Evolutionary conservation across 2,797 vertebrate species (phyloP), one percentile per base, ranked within the genome.

Genomic region (Ctenopoma multispine): DNA sequence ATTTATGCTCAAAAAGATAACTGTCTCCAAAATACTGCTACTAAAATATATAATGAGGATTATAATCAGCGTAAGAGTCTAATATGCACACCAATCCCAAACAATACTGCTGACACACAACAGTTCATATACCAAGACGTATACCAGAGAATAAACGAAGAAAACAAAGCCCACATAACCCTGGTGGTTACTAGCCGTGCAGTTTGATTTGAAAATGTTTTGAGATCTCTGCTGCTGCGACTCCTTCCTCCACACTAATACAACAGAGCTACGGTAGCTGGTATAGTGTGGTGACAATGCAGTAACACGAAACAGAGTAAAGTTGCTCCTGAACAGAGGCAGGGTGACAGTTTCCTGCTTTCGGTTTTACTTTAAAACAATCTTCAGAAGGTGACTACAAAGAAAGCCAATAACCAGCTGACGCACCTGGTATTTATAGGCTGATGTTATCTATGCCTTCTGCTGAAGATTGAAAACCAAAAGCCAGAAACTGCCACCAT

Each of bases 171-270:
- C 31, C 14, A 49, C 24, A 36, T 29, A 14, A 18, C 36, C 20
- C 21, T 15, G 13, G 27, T 43, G 27, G 41, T 27, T 51, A 43
- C 47, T 43, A 57, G 54, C 29, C 41, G 24, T 23, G 14, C 24
- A 23, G 13, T 31, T 51, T 21, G 11, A 48, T 58, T 58, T 68
- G 31, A n/a, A 44, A 21, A 9, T 2, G 6, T 61, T 72, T 36
- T 64, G 53, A 64, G 46, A 61, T 41, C 31, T 63, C 49, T 63
- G 24, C 53, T 3, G 2, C 34, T 63, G 15, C 24, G 43, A 21
- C n/a, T 40, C 13, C 4, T 41, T n/a, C 29, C 27, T 24, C 21
- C 18, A 11, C 9, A 29, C 4, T 1, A 17, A 27, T 36, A 49
- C 24, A 71, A 11, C 12, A 1, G 8, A 47, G 38, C 20, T 51